Base-by-base conservation (phyloP, 1,140 invertebrate genomes). In the Phortica variegata region DNA sequence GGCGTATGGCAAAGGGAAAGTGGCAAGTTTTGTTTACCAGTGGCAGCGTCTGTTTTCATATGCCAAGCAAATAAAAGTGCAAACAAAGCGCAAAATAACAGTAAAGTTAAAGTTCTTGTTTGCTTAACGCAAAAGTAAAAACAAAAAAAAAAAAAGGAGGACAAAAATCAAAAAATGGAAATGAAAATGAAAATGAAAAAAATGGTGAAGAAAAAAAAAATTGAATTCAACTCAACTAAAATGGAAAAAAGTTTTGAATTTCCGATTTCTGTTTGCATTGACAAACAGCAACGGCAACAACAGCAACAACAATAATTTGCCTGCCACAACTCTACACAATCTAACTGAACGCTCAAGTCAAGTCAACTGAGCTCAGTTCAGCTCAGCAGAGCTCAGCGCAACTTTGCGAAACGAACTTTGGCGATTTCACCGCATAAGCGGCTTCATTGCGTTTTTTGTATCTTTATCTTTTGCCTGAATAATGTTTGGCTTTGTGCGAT, bases 181-280 rank as follows among this genome's bases (percentile, higher is more conserved):
- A n/a, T n/a, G n/a, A n/a, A n/a, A n/a, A n/a, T n/a, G n/a, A 26
- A 26, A 26, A 26, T 26, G 23, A 6, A 26, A 26, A 26, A 26
- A 26, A 26, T 26, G 10, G 5, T 5, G 10, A 26, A 26, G 10
- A 26, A 26, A 26, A 26, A 26, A 26, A 26, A 26, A 26, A 10
- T 10, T 26, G 23, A 26, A 26, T 26, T 26, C 5, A 26, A 26
- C 23, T 10, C 5, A 5, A 26, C 23, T 26, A 10, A 26, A 26
- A 26, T 26, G 23, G 23, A 38, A 40, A 34, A 47, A 68, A 52
- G 54, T 54, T 68, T 68, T 58, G 57, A 68, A 66, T 55, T 60
- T 68, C 49, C 52, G 47, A 66, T 51, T 59, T 63, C 43, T 68
- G 60, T 68, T 66, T 68, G 63, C 63, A 55, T 68, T 63, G 29